Percentiles rank a stretch among this genome's conserved stretches.
Conservation (phyloP, 2,113 vertebrate species). For the Myotis brandtii region DNA sequence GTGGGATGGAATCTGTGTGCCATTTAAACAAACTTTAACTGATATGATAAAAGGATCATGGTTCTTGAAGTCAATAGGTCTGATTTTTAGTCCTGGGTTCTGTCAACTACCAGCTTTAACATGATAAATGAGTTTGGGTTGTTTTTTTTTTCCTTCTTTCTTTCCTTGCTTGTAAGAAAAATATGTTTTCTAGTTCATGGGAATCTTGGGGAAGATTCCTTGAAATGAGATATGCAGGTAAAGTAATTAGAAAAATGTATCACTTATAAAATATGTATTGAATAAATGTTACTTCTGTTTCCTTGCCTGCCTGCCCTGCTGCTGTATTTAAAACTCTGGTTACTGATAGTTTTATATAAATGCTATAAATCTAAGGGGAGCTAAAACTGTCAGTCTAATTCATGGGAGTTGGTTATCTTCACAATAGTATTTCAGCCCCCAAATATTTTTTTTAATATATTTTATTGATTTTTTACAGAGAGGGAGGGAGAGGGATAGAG, state of each 20-base stretch:
- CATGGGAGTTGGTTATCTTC: neutral
- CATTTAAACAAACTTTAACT: neutral
- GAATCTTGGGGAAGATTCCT: neutral
- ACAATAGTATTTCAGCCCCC: neutral
- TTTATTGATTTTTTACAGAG: too few relatives aligned
- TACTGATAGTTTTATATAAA: slow-evolving; percentile 53
- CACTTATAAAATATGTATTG: neutral
- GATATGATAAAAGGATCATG: neutral
- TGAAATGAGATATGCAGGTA: neutral
- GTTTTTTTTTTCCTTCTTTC: neutral
- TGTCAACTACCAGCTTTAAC: neutral
- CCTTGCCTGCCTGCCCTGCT: neutral
- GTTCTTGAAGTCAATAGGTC: neutral
- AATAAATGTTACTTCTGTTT: slow-evolving; percentile 46
- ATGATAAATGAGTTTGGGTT: neutral
- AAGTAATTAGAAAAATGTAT: slow-evolving; percentile 37
- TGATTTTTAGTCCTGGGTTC: neutral
- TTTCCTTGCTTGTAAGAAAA: neutral
- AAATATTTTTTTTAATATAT: neutral
- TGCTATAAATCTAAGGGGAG: slow-evolving; percentile 46
- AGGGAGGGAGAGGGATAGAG: too few relatives aligned
- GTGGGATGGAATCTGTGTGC: neutral
- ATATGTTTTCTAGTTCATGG: slow-evolving; percentile 5
- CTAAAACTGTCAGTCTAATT: slow-evolving; percentile 51
- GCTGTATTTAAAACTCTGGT: slow-evolving; percentile 34